Evolutionary conservation across 2,888 invertebrate species (phyloP).

Genomic region (Drosophila mimetica): DNA sequence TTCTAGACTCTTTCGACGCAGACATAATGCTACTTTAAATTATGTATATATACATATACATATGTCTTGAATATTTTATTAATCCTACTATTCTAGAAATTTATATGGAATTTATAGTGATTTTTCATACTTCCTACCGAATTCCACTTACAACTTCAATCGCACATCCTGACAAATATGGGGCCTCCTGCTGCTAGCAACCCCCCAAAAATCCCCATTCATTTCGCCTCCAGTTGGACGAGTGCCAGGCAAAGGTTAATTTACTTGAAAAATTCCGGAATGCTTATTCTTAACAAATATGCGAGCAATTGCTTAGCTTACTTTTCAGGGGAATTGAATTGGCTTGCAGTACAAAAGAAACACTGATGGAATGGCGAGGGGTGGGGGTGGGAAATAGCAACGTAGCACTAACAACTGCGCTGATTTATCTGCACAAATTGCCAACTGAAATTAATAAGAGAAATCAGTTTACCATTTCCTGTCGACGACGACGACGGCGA

Average conservation of each 20-base stretch:
- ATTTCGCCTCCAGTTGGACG: constrained; percentile 2
- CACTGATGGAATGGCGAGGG: background rate
- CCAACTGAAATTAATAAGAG: constrained; percentile 71
- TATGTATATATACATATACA: no score
- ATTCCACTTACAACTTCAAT: constrained; percentile 9
- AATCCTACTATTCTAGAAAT: no score
- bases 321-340: constrained; percentile 32
- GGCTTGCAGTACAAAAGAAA: constrained; percentile 24
- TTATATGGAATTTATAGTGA: background rate
- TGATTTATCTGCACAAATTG: constrained; percentile 65
- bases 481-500: constrained; percentile 40
- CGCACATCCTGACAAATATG: constrained; percentile 19
- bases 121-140: background rate
- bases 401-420: constrained; percentile 36
- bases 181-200: background rate
- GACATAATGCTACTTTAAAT: no score
- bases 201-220: constrained; percentile 1
- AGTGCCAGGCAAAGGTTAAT: constrained; percentile 45
- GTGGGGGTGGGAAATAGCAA: background rate
- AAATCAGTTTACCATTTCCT: constrained; percentile 72
- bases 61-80: no score
- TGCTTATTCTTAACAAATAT: constrained; percentile 47
- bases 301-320: constrained; percentile 50
- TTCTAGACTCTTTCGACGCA: no score
- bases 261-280: constrained; percentile 51